Percentiles rank a stretch among this genome's conserved stretches.
Conservation (phyloP, 2,113 vertebrate species). For the Salvelinus namaycush region DNA sequence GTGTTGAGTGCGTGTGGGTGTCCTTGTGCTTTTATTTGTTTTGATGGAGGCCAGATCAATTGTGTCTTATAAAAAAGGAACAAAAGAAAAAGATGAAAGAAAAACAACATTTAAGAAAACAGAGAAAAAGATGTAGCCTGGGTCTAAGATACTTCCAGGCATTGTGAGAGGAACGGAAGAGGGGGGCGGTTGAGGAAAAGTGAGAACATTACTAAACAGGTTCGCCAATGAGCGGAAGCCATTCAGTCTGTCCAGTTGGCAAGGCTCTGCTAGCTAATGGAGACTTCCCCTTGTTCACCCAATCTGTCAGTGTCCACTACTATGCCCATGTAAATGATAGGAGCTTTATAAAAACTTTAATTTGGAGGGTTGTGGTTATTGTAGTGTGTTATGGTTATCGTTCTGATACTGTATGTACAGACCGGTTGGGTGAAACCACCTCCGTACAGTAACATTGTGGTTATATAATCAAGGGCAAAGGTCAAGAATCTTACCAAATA, state of each 20-base stretch:
- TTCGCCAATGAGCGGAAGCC: constrained; percentile 74
- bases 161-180: constrained; percentile 78
- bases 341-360: too few species aligned
- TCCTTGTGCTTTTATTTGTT: constrained; percentile 66
- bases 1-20: constrained; percentile 42
- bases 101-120: constrained; percentile 70
- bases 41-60: constrained; percentile 58
- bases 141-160: constrained; percentile 77
- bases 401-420: background rate
- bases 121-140: constrained; percentile 53
- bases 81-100: constrained; percentile 22
- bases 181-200: constrained; percentile 72
- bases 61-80: constrained; percentile 50
- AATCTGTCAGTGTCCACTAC: constrained; percentile 39
- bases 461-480: background rate
- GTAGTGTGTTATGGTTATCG: background rate
- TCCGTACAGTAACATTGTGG: background rate
- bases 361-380: background rate
- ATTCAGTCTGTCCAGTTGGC: constrained; percentile 68
- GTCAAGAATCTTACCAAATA: background rate
- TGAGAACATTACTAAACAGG: constrained; percentile 78
- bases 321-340: background rate
- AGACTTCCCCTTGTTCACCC: constrained; percentile 47
- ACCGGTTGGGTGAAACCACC: background rate
- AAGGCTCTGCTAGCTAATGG: constrained; percentile 42